Evolutionary conservation across 2,888 invertebrate genomes (phyloP), one percentile per base, ranked within the genome.

Genomic region (Cantharis rustica): DNA sequence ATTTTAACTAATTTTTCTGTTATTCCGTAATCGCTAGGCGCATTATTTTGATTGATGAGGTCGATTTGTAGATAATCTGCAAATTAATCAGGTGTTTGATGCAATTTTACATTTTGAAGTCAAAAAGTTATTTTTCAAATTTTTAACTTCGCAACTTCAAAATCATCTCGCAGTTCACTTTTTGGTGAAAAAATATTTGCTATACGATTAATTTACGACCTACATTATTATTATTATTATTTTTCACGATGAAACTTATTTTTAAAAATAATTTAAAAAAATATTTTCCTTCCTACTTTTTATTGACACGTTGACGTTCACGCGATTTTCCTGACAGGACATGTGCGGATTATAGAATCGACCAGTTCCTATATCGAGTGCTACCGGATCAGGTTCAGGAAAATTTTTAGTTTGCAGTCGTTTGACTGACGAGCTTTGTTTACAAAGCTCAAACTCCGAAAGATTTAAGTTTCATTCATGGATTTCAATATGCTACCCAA

Each of bases 391-490:
- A 72, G 69, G 23, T 76, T 73, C 71, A 61, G 70, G 76, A 73
- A 68, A 72, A 77, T 61, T 72, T 61, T 27, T 74, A 76, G 79
- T 76, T 75, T 76, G 79, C 78, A 79, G 78, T 78, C 63, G 61
- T 31, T 64, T 68, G 73, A 73, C 64, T 61, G 71, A 61, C 71
- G 63, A 63, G 78, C 75, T 81, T 80, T 80, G 81, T 81, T 81
- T 81, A 82, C 80, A 69, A 69, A 69, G 62, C 71, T 76, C 68
- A 71, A 72, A 75, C 72, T 70, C 62, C 71, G 64, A 72, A n/a
- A 77, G 75, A 68, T 75, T 77, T 80, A 79, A 81, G 83, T 84
- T 84, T 82, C 84, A 84, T 84, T 84, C 84, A 84, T 83, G 81
- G 82, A 82, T 83, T 82, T 80, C 79, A 77, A 80, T 79, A 81